Evolutionary conservation across 1,140 invertebrate genomes (phyloP).

Genomic region (Harlomillsia oculata): DNA sequence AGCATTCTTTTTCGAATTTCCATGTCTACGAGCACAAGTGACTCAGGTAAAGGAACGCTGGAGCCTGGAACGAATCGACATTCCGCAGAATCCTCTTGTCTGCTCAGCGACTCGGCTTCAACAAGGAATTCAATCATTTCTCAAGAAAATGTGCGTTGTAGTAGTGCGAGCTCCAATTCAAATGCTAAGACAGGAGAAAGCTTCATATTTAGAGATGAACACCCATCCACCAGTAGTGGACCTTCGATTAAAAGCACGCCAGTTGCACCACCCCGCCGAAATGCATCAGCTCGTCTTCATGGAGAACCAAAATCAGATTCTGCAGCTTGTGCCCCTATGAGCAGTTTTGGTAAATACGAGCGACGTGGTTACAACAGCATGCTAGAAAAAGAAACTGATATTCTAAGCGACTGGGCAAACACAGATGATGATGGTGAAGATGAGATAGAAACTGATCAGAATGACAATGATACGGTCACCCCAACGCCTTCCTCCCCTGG

Average conservation of each 20-base stretch:
- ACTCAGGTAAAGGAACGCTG: slow-evolving; percentile 32
- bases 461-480: slow-evolving; percentile 17
- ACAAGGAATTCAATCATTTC: slow-evolving; percentile 33
- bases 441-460: slow-evolving; percentile 15
- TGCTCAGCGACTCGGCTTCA: slow-evolving; percentile 20
- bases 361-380: slow-evolving; percentile 6
- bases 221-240: no score
- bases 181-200: no score
- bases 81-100: slow-evolving; percentile 32
- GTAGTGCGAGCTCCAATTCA: background rate
- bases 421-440: slow-evolving; percentile 26
- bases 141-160: slow-evolving; percentile 12
- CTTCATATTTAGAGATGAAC: no score
- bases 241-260: no score
- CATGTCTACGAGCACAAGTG: slow-evolving; percentile 24
- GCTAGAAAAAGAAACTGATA: slow-evolving; percentile 27
- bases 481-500: slow-evolving; percentile 24
- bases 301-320: no score
- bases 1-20: slow-evolving; percentile 22
- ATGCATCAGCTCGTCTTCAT: no score
- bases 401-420: slow-evolving; percentile 32
- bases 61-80: slow-evolving; percentile 34
- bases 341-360: slow-evolving; percentile 2
- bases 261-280: no score
- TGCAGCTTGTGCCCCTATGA: no score